These are phyloP conservation scores for Hyles lineata DNA, from an alignment of 2,888 invertebrate species.

Conservation along the genomic window DNA sequence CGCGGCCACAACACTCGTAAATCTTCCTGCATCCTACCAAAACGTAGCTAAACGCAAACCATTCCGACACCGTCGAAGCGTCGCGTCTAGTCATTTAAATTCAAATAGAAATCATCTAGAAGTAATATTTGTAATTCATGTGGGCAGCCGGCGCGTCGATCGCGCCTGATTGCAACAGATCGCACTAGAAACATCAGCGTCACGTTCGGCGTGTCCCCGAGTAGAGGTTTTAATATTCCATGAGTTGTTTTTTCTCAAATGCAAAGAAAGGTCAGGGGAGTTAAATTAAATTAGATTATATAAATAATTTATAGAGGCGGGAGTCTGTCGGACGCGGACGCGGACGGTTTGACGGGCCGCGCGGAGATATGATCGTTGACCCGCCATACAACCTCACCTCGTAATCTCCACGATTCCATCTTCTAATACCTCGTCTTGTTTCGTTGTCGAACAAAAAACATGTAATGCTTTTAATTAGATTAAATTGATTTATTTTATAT, in stretches of 20 bases:
- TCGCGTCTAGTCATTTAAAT: constrained; percentile 42
- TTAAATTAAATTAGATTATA: constrained; percentile 83
- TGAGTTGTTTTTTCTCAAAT: constrained; percentile 68
- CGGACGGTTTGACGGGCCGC: constrained; percentile 79
- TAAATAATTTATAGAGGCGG: constrained; percentile 76
- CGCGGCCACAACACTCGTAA: constrained; percentile 24
- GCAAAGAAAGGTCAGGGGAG: constrained; percentile 78
- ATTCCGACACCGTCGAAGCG: not conserved
- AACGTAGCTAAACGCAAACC: constrained; percentile 19
- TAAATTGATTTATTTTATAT: constrained; percentile 82
- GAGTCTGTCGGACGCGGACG: constrained; percentile 64
- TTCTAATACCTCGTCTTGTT: constrained; percentile 81
- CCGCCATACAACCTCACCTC: constrained; percentile 73
- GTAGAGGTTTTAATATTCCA: constrained; percentile 66
- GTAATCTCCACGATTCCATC: constrained; percentile 79
- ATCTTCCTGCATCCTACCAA: constrained; percentile 31
- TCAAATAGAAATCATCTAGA: constrained; percentile 56
- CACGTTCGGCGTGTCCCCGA: constrained; percentile 48
- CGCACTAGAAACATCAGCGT: constrained; percentile 30
- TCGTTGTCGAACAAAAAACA: constrained; percentile 80
- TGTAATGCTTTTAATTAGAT: constrained; percentile 85
- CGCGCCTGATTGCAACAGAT: not conserved
- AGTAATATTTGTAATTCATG: constrained; percentile 58
- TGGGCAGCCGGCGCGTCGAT: constrained; percentile 18
- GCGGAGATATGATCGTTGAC: constrained; percentile 80